These are phyloP conservation scores for Sycophila texana DNA, from an alignment of 2,888 invertebrate species.

Conservation along the genomic window DNA sequence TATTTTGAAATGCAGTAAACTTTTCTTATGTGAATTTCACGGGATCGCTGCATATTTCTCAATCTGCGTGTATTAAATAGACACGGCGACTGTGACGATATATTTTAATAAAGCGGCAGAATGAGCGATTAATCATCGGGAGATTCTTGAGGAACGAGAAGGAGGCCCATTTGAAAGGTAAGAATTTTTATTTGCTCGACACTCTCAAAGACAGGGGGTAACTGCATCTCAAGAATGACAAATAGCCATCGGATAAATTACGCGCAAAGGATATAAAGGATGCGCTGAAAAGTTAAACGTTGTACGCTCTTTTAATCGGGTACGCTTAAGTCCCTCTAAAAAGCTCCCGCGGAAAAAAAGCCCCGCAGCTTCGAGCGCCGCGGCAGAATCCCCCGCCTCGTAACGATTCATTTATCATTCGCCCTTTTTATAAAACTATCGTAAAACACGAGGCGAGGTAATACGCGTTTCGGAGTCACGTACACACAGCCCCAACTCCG, in stretches of 20 bases:
- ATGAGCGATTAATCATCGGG: too few relatives aligned
- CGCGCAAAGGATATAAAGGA: too few relatives aligned
- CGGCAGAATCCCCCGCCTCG: constrained; percentile 3
- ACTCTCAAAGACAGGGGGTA: too few relatives aligned
- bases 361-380: not conserved
- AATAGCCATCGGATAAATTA: too few relatives aligned
- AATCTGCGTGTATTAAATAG: too few relatives aligned
- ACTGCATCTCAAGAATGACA: too few relatives aligned
- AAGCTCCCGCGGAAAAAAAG: constrained; percentile 3
- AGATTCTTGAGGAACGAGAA: too few relatives aligned
- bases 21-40: too few relatives aligned
- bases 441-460: constrained; percentile 27
- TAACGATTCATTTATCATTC: constrained; percentile 48
- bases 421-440: constrained; percentile 32
- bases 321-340: constrained; percentile 5
- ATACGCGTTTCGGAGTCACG: not conserved
- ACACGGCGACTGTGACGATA: too few relatives aligned
- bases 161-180: not conserved
- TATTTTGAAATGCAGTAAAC: too few relatives aligned
- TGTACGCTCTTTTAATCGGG: constrained; percentile 6
- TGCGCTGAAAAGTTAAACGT: constrained; percentile 22
- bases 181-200: not conserved
- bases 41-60: too few relatives aligned
- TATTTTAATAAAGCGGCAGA: too few relatives aligned
- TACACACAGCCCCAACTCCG: not conserved